These are phyloP conservation scores for Empidonax traillii DNA, from an alignment of 2,113 vertebrate species.

Conservation along the genomic window DNA sequence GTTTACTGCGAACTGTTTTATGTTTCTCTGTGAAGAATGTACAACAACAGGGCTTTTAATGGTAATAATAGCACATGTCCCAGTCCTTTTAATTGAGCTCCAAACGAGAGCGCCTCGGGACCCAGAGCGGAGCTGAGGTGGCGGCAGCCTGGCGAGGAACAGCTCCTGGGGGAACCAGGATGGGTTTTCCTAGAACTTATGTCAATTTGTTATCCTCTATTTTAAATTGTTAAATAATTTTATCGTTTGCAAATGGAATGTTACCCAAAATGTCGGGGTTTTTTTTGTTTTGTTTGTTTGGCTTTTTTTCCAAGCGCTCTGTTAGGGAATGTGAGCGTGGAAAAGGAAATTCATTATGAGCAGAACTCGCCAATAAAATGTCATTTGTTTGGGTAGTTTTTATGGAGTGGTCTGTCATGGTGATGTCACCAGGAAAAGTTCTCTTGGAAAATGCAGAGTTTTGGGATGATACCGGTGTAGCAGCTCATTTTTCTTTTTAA, in stretches of 20 bases:
- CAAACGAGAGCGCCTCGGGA: neutral
- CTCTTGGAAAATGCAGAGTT: neutral
- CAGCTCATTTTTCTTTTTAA: neutral
- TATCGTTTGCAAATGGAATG: slow-evolving; percentile 30
- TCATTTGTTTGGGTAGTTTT: slow-evolving; percentile 34
- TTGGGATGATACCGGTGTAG: neutral
- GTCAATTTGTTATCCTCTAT: neutral
- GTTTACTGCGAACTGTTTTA: neutral
- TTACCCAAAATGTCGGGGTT: neutral
- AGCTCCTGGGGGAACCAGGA: neutral
- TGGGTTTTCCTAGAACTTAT: neutral
- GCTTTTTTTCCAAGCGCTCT: neutral
- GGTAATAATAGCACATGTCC: neutral
- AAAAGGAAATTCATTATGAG: slow-evolving; percentile 1
- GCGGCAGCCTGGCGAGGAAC: neutral
- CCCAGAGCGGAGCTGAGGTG: neutral
- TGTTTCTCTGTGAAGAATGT: slow-evolving; percentile 44
- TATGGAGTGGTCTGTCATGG: neutral
- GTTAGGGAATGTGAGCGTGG: neutral
- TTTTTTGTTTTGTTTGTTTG: neutral
- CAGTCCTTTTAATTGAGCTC: neutral
- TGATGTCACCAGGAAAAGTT: neutral
- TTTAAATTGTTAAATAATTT: slow-evolving; percentile 7
- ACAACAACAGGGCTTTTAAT: slow-evolving; percentile 21
- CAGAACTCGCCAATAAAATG: slow-evolving; percentile 52